These are phyloP conservation scores for Torymus auratus DNA, from an alignment of 2,888 invertebrate species.

Conservation along the genomic window DNA sequence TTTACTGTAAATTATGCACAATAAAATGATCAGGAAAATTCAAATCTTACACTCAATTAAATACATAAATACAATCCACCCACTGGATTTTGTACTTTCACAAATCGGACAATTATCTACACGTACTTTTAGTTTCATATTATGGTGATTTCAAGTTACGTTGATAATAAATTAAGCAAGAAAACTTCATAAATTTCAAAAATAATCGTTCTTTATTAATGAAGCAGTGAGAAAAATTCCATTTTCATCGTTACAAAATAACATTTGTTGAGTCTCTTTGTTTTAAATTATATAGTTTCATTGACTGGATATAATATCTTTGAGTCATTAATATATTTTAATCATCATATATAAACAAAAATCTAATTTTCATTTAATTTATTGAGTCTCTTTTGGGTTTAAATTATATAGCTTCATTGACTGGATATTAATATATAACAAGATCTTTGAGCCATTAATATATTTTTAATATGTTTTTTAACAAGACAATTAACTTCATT, in stretches of 20 bases:
- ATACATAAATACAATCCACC: conserved; percentile 12
- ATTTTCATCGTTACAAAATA: background rate
- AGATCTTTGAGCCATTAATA: conserved; percentile 17
- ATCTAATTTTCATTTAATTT: background rate
- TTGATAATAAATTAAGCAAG: conserved; percentile 3
- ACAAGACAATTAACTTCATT: conserved; percentile 42
- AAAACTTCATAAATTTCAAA: background rate
- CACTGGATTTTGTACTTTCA: conserved; percentile 38
- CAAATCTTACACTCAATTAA: conserved; percentile 22
- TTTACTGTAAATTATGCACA: background rate
- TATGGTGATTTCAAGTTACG: background rate
- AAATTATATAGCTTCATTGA: conserved; percentile 25
- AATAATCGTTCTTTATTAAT: background rate
- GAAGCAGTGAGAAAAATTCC: too few relatives aligned
- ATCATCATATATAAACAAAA: background rate
- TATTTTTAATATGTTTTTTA: conserved; percentile 34
- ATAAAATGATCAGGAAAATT: conserved; percentile 23
- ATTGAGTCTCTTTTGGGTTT: background rate
- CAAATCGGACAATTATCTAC: conserved; percentile 24
- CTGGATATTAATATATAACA: conserved; percentile 9
- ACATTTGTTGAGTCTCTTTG: background rate
- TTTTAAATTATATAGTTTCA: conserved; percentile 24
- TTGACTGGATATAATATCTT: conserved; percentile 17
- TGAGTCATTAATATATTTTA: conserved; percentile 20
- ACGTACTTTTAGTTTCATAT: background rate